Percentiles rank a stretch among this genome's conserved stretches.
These are phyloP conservation scores for Onthophagus sagittarius DNA, from an alignment of 2,888 invertebrate genomes.

Conservation along the genomic window DNA sequence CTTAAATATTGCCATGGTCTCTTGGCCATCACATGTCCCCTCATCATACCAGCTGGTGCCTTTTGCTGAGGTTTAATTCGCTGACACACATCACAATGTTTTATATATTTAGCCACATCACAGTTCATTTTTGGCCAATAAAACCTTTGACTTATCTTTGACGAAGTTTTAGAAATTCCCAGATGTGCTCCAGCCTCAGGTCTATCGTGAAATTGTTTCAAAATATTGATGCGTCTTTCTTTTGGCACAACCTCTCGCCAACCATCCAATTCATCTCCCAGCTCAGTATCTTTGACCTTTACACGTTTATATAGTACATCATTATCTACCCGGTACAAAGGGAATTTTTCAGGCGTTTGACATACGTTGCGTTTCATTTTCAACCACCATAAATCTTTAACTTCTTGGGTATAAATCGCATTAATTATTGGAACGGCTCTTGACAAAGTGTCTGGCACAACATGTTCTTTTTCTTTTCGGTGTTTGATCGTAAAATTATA, in stretches of 20 bases:
- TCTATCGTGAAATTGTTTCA: conserved; percentile 24
- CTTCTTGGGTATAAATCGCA: background rate
- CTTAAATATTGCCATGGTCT: conserved; percentile 24
- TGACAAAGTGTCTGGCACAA: background rate
- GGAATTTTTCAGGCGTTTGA: background rate
- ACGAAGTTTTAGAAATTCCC: conserved; percentile 29
- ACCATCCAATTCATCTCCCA: background rate
- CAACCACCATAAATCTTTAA: background rate
- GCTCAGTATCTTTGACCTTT: background rate
- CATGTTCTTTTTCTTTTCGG: conserved; percentile 1
- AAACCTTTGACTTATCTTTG: conserved; percentile 18
- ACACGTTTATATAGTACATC: background rate
- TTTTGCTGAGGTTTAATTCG: conserved; percentile 27
- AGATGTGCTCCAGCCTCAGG: conserved; percentile 27
- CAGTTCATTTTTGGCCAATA: conserved; percentile 31
- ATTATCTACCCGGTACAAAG: background rate
- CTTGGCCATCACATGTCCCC: conserved; percentile 30
- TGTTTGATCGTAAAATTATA: conserved; percentile 21
- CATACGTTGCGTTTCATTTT: background rate
- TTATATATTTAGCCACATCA: conserved; percentile 29
- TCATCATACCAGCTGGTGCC: conserved; percentile 31
- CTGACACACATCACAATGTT: conserved; percentile 27
- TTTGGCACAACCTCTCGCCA: background rate
- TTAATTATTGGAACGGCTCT: background rate
- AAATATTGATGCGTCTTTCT: conserved; percentile 8